These are phyloP conservation scores for Masnerella sp. DNA, from an alignment of 2,888 invertebrate species.

Conservation along the genomic window DNA sequence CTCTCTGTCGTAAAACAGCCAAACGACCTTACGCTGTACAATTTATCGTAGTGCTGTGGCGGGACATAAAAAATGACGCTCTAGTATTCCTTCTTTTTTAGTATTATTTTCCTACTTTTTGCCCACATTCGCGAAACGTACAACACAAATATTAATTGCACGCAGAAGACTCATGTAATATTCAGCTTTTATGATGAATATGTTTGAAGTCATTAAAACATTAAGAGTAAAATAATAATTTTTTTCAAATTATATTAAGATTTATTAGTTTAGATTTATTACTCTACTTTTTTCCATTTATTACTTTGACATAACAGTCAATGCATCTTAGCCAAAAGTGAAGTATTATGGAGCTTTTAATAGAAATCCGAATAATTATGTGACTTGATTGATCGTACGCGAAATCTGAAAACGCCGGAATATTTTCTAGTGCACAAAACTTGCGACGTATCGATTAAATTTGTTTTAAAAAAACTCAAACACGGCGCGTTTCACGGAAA, in stretches of 20 bases:
- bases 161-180: neutral
- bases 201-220: neutral
- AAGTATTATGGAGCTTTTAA: too few species aligned
- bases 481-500: neutral
- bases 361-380: too few species aligned
- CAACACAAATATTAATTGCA: constrained; percentile 37
- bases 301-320: too few species aligned
- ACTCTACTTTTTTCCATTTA: too few species aligned
- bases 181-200: too few species aligned
- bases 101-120: constrained; percentile 4
- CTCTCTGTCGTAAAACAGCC: constrained; percentile 48
- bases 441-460: neutral
- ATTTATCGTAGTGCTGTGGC: constrained; percentile 42
- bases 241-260: too few species aligned
- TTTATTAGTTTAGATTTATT: too few species aligned
- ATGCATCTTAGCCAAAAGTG: too few species aligned
- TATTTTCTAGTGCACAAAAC: too few species aligned
- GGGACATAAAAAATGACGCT: constrained; percentile 42
- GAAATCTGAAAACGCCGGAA: too few species aligned
- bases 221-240: neutral
- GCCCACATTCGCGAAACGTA: constrained; percentile 4
- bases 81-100: constrained; percentile 3
- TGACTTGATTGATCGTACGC: too few species aligned
- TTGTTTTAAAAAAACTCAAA: neutral
- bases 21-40: constrained; percentile 47